Conservation (phyloP, 2,797 vertebrate genomes). For the Poeciliopsis gracilis region DNA sequence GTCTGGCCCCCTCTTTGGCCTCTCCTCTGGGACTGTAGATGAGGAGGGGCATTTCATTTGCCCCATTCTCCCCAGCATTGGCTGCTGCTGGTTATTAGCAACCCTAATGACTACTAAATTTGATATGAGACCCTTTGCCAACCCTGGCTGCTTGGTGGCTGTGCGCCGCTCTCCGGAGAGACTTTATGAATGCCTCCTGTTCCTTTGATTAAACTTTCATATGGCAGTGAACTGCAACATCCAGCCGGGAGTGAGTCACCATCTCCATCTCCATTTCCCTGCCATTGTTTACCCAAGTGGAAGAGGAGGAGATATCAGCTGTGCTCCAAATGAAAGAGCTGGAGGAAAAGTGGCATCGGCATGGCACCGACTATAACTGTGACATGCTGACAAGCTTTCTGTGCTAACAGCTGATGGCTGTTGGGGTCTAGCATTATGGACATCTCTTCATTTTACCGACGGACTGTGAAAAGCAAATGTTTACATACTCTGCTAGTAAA, state of each 20-base stretch:
- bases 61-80: slow-evolving; percentile 54
- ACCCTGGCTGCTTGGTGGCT: slow-evolving; percentile 67
- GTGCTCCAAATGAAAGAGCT: slow-evolving; percentile 69
- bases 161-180: slow-evolving; percentile 65
- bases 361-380: slow-evolving; percentile 26
- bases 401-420: slow-evolving; percentile 25
- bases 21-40: slow-evolving; percentile 57
- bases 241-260: slow-evolving; percentile 64
- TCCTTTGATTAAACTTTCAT: slow-evolving; percentile 80
- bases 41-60: slow-evolving; percentile 68
- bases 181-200: slow-evolving; percentile 67
- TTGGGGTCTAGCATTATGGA: slow-evolving; percentile 57
- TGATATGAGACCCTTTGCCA: slow-evolving; percentile 77
- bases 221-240: slow-evolving; percentile 64
- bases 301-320: slow-evolving; percentile 75
- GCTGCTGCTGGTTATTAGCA: slow-evolving; percentile 75
- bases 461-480: not conserved
- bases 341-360: slow-evolving; percentile 48
- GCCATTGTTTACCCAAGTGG: slow-evolving; percentile 75
- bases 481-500: not conserved
- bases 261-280: slow-evolving; percentile 64
- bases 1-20: slow-evolving; percentile 59
- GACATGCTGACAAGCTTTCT: slow-evolving; percentile 51
- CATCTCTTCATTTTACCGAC: slow-evolving; percentile 36
- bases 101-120: slow-evolving; percentile 81